A percentile compares a stretch with the other conserved stretches of the same genome.
phyloP scores from a whole-genome alignment of 2,888 invertebrate species.

The Dryobota labecula region DNA sequence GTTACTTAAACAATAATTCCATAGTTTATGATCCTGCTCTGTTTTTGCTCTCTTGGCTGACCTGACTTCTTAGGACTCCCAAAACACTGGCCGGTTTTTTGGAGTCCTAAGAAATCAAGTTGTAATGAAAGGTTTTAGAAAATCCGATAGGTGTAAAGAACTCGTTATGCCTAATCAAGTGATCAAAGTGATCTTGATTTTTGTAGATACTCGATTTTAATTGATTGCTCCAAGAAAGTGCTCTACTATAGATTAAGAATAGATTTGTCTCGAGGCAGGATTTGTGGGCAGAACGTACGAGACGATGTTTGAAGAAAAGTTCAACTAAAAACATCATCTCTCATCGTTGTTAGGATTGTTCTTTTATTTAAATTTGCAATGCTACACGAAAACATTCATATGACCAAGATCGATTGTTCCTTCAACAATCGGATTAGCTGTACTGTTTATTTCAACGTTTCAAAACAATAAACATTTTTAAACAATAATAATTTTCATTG shows the following conservation, averaged over 20 bases:
- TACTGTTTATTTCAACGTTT: constrained; percentile 27
- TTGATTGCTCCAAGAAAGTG: not conserved
- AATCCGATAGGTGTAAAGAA: not conserved
- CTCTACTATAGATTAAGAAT: not conserved
- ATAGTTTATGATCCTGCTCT: not conserved
- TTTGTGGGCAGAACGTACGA: not conserved
- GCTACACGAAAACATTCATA: not conserved
- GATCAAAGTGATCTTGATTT: not conserved
- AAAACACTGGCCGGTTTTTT: not conserved
- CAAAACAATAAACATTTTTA: constrained; percentile 30
- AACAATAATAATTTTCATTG: constrained; percentile 27
- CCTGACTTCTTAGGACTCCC: too few relatives aligned
- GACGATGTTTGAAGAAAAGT: not conserved
- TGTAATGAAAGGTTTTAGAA: not conserved
- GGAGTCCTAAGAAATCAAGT: not conserved
- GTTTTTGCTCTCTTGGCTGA: not conserved
- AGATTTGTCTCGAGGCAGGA: not conserved
- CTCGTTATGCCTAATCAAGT: not conserved
- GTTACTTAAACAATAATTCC: not conserved
- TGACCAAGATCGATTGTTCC: constrained; percentile 6
- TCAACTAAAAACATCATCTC: not conserved
- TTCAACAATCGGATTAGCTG: not conserved
- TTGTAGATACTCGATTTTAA: not conserved
- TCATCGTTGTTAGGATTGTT: not conserved
- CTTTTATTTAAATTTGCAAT: not conserved